These are phyloP conservation scores for Anagyrus pseudococci DNA, from an alignment of 2,888 invertebrate species.

Conservation along the genomic window DNA sequence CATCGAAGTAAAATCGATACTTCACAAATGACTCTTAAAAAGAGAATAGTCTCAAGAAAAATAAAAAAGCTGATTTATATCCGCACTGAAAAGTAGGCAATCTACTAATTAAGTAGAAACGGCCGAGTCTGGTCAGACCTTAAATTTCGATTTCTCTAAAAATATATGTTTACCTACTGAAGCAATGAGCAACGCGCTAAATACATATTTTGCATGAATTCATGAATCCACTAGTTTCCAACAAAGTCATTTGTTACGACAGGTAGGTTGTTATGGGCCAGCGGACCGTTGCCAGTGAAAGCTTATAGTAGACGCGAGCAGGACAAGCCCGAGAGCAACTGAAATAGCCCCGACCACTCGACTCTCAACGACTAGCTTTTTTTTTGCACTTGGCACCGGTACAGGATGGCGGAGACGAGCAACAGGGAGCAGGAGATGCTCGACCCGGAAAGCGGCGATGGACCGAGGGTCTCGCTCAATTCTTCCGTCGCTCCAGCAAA, in stretches of 20 bases:
- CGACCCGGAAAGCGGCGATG: conserved; percentile 51
- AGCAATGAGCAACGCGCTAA: background rate
- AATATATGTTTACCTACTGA: too few species aligned
- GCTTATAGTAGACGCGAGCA: conserved; percentile 8
- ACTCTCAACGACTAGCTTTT: too few species aligned
- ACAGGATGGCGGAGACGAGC: conserved; percentile 55
- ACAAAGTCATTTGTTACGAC: background rate
- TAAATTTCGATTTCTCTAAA: background rate
- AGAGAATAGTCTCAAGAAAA: too few species aligned
- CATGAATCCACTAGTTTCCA: too few species aligned
- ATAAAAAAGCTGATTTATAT: too few species aligned
- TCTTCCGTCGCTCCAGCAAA: conserved; percentile 29
- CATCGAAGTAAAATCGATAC: too few species aligned
- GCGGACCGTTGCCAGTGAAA: background rate
- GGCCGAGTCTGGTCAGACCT: background rate
- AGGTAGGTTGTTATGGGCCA: conserved; percentile 37
- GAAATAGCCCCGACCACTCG: too few species aligned
- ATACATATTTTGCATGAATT: background rate
- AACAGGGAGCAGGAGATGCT: conserved; percentile 51
- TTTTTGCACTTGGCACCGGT: too few species aligned
- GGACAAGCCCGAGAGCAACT: too few species aligned
- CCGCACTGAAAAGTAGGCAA: too few species aligned
- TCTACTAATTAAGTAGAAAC: background rate
- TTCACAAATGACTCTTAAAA: too few species aligned
- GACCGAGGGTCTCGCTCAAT: conserved; percentile 50